Evolutionary conservation across 2,888 invertebrate species (phyloP).

Genomic region (Drosophila sordidula): DNA sequence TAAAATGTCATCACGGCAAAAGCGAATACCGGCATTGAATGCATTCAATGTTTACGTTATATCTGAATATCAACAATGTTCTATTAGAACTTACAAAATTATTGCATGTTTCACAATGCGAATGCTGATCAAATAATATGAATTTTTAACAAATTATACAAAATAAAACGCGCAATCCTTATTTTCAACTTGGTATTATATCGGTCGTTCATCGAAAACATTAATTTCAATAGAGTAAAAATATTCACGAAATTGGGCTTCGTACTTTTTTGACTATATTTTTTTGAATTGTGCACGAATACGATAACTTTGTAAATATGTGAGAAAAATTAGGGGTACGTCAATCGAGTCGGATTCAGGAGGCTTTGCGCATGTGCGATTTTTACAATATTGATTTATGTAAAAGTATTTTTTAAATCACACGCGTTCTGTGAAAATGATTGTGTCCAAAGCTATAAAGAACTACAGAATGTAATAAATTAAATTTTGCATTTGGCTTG

Average conservation of each 20-base stretch:
- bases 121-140: too few species aligned
- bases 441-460: slow-evolving; percentile 95
- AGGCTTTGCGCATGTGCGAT: slow-evolving; percentile 34
- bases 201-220: too few species aligned
- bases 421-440: slow-evolving; percentile 81
- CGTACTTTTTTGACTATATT: too few species aligned
- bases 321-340: neutral
- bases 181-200: too few species aligned
- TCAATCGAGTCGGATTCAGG: neutral
- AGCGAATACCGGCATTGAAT: slow-evolving; percentile 7
- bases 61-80: neutral
- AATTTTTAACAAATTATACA: too few species aligned
- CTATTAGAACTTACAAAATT: neutral
- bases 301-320: neutral
- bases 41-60: slow-evolving; percentile 10
- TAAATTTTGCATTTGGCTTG: slow-evolving; percentile 1
- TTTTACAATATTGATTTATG: slow-evolving; percentile 48
- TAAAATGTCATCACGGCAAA: neutral
- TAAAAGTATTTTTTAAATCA: slow-evolving; percentile 36
- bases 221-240: too few species aligned
- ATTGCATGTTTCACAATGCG: neutral
- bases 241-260: too few species aligned
- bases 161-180: too few species aligned
- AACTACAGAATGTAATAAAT: slow-evolving; percentile 93
- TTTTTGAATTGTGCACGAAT: neutral